Evolutionary conservation across 2,888 invertebrate genomes (phyloP), one percentile per base, ranked within the genome.

Genomic region (Stenoptilia bipunctidactyla): DNA sequence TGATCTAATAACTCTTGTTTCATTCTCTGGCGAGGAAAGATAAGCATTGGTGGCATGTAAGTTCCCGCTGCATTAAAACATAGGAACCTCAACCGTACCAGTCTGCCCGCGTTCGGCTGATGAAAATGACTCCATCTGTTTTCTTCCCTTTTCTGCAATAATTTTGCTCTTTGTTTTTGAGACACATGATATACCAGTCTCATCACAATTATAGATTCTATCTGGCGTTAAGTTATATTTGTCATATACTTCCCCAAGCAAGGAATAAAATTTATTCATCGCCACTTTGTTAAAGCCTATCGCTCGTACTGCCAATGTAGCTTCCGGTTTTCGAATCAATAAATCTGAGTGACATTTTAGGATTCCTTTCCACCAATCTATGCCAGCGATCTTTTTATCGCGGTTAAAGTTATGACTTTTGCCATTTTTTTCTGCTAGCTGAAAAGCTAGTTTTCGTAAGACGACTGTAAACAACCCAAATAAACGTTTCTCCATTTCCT

Each of bases 121-220:
- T 25, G 51, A 42, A 13, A 60, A 13, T 4, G 45, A 45, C 1
- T 50, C 56, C 27, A 57, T 57, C 45, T 55, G 50, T 40, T 53
- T 54, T 45, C 47, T 43, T 4, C 56, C 56, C 6, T 41, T 46
- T 12, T 12, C 13, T 10, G 30, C 30, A 10, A 30, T 12, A 12
- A 30, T 30, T 30, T 30, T 30, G 30, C 30, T 30, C 30, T 30
- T 30, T 14, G 45, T 49, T 37, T 51, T 52, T 10, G 53, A 49
- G 20, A 54, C 55, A 30, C 42, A 37, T n/a, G 49, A 51, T 30
- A 61, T 43, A 5, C 58, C 60, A 15, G 56, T 57, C 41, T 60
- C 57, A 34, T 58, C 55, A 9, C 51, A 51, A 41, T 56, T 62
- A 41, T 51, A 62, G 33, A 62, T 53, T 39, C 49, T 44, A 38